Conservation (phyloP, 2,888 invertebrate species). For the Adelphocoris suturalis region DNA sequence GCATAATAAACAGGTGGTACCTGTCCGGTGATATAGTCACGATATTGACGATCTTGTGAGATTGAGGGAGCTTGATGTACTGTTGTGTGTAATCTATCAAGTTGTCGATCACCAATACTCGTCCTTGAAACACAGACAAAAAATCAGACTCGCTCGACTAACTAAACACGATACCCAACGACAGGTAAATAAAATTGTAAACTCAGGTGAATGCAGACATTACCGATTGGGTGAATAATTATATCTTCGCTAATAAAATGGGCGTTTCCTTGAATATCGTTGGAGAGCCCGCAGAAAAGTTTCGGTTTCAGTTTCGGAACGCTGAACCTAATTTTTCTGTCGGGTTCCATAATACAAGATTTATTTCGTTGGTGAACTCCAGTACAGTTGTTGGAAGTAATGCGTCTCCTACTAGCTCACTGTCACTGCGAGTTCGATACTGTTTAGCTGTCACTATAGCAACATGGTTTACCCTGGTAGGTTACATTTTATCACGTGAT, state of each 20-base stretch:
- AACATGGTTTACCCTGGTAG: not conserved
- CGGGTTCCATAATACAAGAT: conserved; percentile 17
- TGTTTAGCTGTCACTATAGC: not conserved
- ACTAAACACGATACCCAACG: not conserved
- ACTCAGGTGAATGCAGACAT: not conserved
- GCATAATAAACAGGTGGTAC: conserved; percentile 78
- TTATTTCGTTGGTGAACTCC: not conserved
- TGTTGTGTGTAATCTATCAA: conserved; percentile 86
- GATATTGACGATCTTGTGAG: conserved; percentile 82
- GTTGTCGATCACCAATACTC: conserved; percentile 87
- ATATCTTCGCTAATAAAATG: conserved; percentile 87
- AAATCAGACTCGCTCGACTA: conserved; percentile 79
- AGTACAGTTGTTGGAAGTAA: not conserved
- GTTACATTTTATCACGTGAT: not conserved
- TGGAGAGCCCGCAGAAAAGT: conserved; percentile 72
- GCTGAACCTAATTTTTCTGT: conserved; percentile 49
- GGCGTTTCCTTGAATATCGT: conserved; percentile 82
- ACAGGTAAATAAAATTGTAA: not conserved
- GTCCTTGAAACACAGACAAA: conserved; percentile 78
- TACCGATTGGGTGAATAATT: conserved; percentile 84
- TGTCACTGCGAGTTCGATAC: not conserved
- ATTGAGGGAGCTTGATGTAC: conserved; percentile 85
- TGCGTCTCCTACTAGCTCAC: not conserved
- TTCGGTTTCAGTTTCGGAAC: conserved; percentile 68
- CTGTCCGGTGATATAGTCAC: conserved; percentile 85